Conservation (phyloP, 1,140 invertebrate species). For the Hermetia illucens region DNA sequence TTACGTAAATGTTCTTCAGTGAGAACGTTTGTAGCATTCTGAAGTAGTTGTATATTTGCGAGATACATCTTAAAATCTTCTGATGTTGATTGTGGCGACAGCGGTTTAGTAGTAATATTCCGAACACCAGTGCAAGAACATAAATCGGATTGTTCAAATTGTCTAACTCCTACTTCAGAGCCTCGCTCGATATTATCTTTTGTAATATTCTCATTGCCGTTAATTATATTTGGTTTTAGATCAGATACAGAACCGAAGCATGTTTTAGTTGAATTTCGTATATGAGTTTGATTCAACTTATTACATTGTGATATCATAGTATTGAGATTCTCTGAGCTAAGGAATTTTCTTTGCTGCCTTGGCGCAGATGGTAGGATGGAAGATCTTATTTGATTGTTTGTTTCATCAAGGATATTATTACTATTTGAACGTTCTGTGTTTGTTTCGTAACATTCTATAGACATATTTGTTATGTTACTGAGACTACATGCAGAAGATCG, state of each 20-base stretch:
- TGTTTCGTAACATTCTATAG: slow-evolving; percentile 17
- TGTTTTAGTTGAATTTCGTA: slow-evolving; percentile 10
- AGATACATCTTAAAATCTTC: slow-evolving; percentile 52
- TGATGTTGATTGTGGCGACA: slow-evolving; percentile 41
- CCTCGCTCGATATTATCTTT: too few relatives aligned
- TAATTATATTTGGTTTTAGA: slow-evolving; percentile 13
- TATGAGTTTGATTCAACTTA: slow-evolving; percentile 14
- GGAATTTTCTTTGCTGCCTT: slow-evolving; percentile 24
- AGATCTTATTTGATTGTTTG: neutral
- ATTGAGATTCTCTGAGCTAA: slow-evolving; percentile 27
- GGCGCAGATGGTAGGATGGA: neutral
- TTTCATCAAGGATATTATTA: neutral
- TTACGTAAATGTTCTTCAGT: slow-evolving; percentile 36
- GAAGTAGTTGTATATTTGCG: slow-evolving; percentile 51
- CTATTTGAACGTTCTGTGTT: neutral
- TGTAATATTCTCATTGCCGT: neutral
- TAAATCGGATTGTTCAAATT: slow-evolving; percentile 7
- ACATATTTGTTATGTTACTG: slow-evolving; percentile 34
- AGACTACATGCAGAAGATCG: slow-evolving; percentile 32
- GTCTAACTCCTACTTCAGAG: too few relatives aligned
- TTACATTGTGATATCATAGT: slow-evolving; percentile 12
- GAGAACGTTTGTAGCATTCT: slow-evolving; percentile 45
- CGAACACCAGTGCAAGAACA: slow-evolving; percentile 29
- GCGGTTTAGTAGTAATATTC: slow-evolving; percentile 43
- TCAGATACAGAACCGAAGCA: slow-evolving; percentile 26